Conservation (phyloP, 1,140 invertebrate species). For the Drosophila saltans region DNA sequence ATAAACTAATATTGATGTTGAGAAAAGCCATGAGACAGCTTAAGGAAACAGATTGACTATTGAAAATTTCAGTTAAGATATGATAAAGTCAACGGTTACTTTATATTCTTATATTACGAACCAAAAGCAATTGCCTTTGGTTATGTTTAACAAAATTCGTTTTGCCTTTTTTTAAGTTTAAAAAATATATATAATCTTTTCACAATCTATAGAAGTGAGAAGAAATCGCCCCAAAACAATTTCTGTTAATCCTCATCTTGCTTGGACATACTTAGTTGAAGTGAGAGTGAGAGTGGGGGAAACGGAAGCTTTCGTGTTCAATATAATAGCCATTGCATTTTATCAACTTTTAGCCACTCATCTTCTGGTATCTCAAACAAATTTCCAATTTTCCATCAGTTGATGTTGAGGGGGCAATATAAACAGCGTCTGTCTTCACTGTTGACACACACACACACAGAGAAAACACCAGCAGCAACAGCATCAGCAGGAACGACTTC, state of each 20-base stretch:
- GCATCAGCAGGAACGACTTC: conserved; percentile 28
- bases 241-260: neutral
- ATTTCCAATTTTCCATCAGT: conserved; percentile 57
- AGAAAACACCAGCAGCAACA: conserved; percentile 39
- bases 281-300: too few species aligned
- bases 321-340: conserved; percentile 26
- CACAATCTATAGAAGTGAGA: too few species aligned
- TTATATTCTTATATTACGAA: too few species aligned
- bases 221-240: neutral
- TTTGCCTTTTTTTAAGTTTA: too few species aligned
- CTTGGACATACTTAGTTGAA: neutral
- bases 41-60: too few species aligned
- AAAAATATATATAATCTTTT: too few species aligned
- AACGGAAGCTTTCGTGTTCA: conserved; percentile 21
- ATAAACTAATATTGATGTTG: too few species aligned
- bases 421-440: conserved; percentile 54
- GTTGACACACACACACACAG: conserved; percentile 53
- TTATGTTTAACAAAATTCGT: too few species aligned
- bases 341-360: conserved; percentile 15
- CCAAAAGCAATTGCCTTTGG: too few species aligned
- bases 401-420: conserved; percentile 57
- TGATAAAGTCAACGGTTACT: too few species aligned
- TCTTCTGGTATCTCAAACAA: conserved; percentile 51
- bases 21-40: too few species aligned
- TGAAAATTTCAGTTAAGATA: too few species aligned